Conservation (phyloP, 2,797 vertebrate genomes). For the Neosilurus mollespiculum region DNA sequence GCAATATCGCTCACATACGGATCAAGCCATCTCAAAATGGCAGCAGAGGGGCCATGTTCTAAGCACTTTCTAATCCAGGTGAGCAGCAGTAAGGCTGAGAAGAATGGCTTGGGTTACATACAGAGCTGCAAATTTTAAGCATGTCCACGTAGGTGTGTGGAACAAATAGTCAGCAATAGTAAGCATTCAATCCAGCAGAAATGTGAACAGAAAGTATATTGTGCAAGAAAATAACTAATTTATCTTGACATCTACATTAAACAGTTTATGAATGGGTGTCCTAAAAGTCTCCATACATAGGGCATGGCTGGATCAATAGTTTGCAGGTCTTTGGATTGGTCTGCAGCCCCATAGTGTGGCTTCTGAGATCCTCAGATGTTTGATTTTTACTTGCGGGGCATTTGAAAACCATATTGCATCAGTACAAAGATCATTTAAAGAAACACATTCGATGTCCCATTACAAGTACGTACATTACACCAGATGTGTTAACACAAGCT, state of each 20-base stretch:
- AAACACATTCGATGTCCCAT: no score
- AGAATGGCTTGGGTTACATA: slow-evolving; percentile 50
- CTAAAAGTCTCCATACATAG: no score
- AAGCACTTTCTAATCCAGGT: slow-evolving; percentile 52
- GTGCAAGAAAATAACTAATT: neutral
- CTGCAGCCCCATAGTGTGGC: no score
- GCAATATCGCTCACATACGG: slow-evolving; percentile 48
- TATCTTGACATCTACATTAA: neutral
- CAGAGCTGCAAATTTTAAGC: slow-evolving; percentile 35
- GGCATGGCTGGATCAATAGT: no score
- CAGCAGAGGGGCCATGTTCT: slow-evolving; percentile 43
- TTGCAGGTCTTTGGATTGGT: no score
- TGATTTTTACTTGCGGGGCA: no score
- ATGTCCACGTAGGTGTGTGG: slow-evolving; percentile 5
- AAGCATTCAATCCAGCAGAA: neutral
- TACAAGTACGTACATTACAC: no score
- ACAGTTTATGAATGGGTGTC: neutral
- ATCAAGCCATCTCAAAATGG: slow-evolving; percentile 51
- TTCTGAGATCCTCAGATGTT: no score
- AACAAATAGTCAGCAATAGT: neutral
- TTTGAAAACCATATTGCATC: no score
- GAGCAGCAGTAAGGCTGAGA: slow-evolving; percentile 37
- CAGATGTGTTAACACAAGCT: no score
- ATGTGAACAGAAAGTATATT: neutral
- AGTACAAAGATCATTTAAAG: no score